These are phyloP conservation scores for Rhingia campestris DNA, from an alignment of 2,888 invertebrate genomes.

Conservation along the genomic window DNA sequence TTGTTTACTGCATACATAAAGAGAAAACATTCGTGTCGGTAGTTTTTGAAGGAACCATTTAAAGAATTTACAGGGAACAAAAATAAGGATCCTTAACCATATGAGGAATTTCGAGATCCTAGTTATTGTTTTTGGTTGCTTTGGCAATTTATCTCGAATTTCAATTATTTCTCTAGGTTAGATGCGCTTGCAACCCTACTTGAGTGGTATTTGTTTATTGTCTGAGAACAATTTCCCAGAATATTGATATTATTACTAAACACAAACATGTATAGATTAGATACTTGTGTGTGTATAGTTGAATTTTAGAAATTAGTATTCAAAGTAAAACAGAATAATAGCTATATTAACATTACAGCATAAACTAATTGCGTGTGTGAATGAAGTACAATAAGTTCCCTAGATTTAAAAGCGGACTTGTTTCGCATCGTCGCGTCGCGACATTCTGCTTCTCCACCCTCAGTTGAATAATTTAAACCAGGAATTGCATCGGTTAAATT, in stretches of 20 bases:
- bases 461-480: too few species aligned
- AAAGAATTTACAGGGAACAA: not conserved
- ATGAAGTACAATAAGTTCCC: too few species aligned
- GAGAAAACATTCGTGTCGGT: slow-evolving; percentile 1
- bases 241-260: not conserved
- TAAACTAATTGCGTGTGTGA: too few species aligned
- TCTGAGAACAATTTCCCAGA: not conserved
- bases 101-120: not conserved
- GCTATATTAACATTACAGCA: too few species aligned
- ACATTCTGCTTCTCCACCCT: too few species aligned
- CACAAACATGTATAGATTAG: too few species aligned
- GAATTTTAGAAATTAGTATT: too few species aligned
- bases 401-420: too few species aligned
- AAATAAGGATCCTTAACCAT: not conserved
- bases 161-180: slow-evolving; percentile 12
- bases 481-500: too few species aligned
- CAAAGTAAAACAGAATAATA: too few species aligned
- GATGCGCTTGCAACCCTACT: not conserved
- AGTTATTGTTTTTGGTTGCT: slow-evolving; percentile 5
- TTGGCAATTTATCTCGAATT: slow-evolving; percentile 12
- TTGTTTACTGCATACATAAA: slow-evolving; percentile 12
- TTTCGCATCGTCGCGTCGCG: too few species aligned
- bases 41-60: slow-evolving; percentile 2
- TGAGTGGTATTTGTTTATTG: not conserved
- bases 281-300: too few species aligned